Evolutionary conservation across 2,113 vertebrate genomes (phyloP).

Genomic region (Melanocharis versteri): DNA sequence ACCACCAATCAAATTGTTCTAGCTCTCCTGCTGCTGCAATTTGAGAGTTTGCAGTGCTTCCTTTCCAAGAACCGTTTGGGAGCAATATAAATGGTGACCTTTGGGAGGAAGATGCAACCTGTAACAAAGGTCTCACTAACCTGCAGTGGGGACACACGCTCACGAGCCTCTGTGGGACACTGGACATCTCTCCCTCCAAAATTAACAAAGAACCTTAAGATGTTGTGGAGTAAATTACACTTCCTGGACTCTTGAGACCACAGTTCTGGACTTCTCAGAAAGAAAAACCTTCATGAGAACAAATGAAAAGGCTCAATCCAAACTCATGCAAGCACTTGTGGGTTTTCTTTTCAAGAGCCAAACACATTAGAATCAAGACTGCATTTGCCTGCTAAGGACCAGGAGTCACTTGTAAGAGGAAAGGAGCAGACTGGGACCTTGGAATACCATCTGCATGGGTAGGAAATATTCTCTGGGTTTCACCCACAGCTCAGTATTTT

Average conservation of each 20-base stretch:
- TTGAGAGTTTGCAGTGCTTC: not conserved
- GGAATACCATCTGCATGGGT: rapidly evolving
- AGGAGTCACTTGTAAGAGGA: not conserved
- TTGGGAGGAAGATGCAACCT: not conserved
- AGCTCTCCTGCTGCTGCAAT: not conserved
- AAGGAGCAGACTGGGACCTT: not conserved
- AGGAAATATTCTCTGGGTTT: not conserved
- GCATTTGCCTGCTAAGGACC: not conserved
- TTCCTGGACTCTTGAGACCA: not conserved
- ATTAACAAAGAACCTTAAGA: not conserved
- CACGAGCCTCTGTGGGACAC: not conserved
- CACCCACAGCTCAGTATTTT: not conserved
- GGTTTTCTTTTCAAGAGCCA: not conserved
- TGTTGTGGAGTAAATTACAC: not conserved
- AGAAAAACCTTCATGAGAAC: not conserved
- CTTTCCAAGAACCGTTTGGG: not conserved
- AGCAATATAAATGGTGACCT: not conserved
- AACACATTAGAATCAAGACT: not conserved
- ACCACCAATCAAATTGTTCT: not conserved
- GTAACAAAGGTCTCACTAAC: not conserved
- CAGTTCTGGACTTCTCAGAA: not conserved
- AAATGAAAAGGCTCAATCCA: not conserved
- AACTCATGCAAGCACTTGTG: not conserved
- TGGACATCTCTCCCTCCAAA: not conserved
- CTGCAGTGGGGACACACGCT: not conserved